Evolutionary conservation across 2,797 vertebrate genomes (phyloP), one percentile per base, ranked within the genome.

Genomic region (Enteromius radiatus): DNA sequence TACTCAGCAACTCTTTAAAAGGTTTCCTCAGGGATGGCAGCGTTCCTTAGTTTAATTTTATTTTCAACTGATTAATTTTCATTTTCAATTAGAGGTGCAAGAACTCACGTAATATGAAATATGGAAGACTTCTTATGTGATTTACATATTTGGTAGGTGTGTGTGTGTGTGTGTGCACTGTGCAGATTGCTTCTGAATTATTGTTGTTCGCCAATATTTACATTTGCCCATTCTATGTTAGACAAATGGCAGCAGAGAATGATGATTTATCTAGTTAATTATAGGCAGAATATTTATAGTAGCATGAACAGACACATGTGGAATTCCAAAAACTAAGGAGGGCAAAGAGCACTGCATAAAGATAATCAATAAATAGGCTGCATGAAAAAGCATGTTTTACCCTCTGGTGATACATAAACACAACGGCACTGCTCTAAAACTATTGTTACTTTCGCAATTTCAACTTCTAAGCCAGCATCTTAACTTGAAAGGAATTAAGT

Each of bases 41-140:
- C n/a, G 81, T 80, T 76, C 49, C 73, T 81, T 64, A 67, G 83
- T 88, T 88, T 87, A 76, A 87, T 88, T 88, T 86, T 76, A 87
- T 91, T 89, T 88, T 84, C 76, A 86, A 80, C 83, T 80, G 85
- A 88, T 85, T 91, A 45, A 88, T 91, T 90, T 88, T 82, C 82
- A 88, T 87, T 90, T 92, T 91, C 86, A 90, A 87, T 90, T 89
- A 88, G 79, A 78, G 38, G 19, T 14, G 4, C 84, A 84, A 81
- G 36, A 43, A 38, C 54, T 88, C 45, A 54, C n/a, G 45, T 76
- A 77, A 77, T 47, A 65, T 38, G 52, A 38, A 63, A 77, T 76
- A 68, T 14, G n/a, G 78, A 76, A 84, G 82, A 81, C 70, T 84
- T 70, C 61, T 79, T 82, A 3, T 26, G 26, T 33, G 71, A 87